A percentile compares a stretch with the other conserved stretches of the same genome.
Conservation (phyloP, 1,140 invertebrate genomes). For the Sesamia nonagrioides region DNA sequence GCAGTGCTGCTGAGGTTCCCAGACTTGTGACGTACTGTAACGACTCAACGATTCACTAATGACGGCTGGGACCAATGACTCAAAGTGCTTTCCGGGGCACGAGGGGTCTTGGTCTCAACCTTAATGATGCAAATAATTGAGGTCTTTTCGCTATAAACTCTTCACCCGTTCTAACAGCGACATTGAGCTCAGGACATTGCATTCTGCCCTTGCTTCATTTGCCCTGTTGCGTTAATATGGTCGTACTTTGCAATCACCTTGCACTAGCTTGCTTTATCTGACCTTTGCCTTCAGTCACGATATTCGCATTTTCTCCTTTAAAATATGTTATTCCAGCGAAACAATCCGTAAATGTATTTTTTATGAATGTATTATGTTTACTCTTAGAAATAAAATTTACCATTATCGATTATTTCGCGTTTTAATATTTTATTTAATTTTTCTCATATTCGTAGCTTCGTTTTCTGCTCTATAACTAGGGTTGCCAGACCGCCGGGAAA, state of each 20-base stretch:
- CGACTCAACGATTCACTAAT: too few relatives aligned
- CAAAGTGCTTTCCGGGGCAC: too few relatives aligned
- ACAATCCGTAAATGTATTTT: slow-evolving; percentile 25
- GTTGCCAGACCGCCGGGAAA: too few relatives aligned
- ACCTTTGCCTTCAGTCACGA: slow-evolving; percentile 49
- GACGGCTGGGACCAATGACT: too few relatives aligned
- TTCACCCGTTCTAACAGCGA: background rate
- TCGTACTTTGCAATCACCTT: slow-evolving; percentile 31
- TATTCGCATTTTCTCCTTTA: slow-evolving; percentile 45
- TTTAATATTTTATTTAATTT: background rate
- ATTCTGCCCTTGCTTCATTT: slow-evolving; percentile 44
- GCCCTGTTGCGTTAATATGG: slow-evolving; percentile 20
- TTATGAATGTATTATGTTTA: slow-evolving; percentile 13
- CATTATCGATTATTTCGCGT: background rate
- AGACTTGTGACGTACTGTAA: too few relatives aligned
- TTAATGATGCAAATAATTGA: slow-evolving; percentile 27
- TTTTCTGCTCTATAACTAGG: too few relatives aligned
- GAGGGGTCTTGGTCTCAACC: background rate
- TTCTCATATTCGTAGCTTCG: background rate
- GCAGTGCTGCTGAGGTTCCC: too few relatives aligned
- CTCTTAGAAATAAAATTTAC: slow-evolving; percentile 4
- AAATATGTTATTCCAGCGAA: slow-evolving; percentile 26
- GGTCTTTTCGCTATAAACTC: slow-evolving; percentile 18
- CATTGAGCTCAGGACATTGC: slow-evolving; percentile 32
- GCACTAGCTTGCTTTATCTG: background rate